Conservation (phyloP, 35 echinoderm and acorn worm genomes). For the Lytechinus variegatus region DNA sequence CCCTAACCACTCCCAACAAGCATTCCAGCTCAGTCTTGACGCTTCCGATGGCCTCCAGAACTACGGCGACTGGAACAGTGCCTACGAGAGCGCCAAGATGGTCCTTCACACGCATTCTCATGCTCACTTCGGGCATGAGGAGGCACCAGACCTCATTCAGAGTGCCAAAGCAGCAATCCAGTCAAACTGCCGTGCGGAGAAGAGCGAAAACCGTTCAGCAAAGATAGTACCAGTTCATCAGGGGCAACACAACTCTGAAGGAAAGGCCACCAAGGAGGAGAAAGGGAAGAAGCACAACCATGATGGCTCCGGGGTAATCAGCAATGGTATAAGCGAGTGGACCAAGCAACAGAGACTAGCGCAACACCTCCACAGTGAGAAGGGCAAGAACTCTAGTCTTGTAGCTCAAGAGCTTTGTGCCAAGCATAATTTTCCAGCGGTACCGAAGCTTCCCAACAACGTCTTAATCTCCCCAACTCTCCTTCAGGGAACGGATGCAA, state of each 20-base stretch:
- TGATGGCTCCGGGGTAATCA: not conserved
- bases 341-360: conserved; percentile 65
- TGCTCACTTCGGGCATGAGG: conserved; percentile 67
- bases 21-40: conserved; percentile 69
- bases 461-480: conserved; percentile 28
- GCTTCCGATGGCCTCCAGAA: conserved; percentile 60
- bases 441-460: conserved; percentile 58
- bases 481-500: conserved; percentile 35
- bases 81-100: conserved; percentile 94
- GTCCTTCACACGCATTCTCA: conserved; percentile 61
- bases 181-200: conserved; percentile 77
- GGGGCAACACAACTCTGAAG: conserved; percentile 54
- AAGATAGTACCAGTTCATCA: conserved; percentile 46
- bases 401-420: conserved; percentile 52
- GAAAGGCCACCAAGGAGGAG: conserved; percentile 60
- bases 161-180: conserved; percentile 84
- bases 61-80: conserved; percentile 75
- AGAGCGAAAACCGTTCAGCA: conserved; percentile 29
- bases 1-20: conserved; percentile 59
- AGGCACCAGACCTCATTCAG: conserved; percentile 81
- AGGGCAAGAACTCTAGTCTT: conserved; percentile 50
- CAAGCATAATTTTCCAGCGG: conserved; percentile 59
- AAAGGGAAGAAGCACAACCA: conserved; percentile 64
- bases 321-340: conserved; percentile 54
- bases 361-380: conserved; percentile 77